Evolutionary conservation across 2,888 invertebrate genomes (phyloP), one percentile per base, ranked within the genome.

Genomic region (Drosophila pullipes): DNA sequence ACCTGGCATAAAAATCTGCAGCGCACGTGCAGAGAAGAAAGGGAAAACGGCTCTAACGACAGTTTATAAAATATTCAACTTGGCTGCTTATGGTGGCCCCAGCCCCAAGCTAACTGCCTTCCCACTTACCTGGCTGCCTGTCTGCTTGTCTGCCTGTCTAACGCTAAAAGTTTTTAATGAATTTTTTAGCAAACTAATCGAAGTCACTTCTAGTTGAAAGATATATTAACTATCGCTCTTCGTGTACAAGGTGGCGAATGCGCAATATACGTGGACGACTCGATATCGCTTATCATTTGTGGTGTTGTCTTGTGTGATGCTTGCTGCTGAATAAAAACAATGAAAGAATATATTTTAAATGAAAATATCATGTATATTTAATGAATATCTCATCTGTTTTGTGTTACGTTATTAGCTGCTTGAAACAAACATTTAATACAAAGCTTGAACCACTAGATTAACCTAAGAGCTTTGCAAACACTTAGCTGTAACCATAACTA

Each of bases 161-260:
- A 62, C 33, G 82, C 85, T 85, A 85, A 85, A 86, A 89, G 85
- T 89, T 89, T 84, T 86, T 89, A 86, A 86, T 86, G 87, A 86
- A 86, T 86, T 86, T 89, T 86, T 86, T 81, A 86, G 76, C 66
- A 81, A 82, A 85, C 85, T 87, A 86, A 86, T 86, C 89, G 89
- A 86, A 86, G 85, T 84, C 87, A 85, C 72, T 84, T 87, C 74
- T 64, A 69, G 78, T 76, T 86, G 79, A 67, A 82, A 82, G 86
- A 89, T 86, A 76, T 87, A 85, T 84, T 86, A 89, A 82, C 69
- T 75, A 84, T 70, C 47, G 57, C 63, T 64, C 37, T 50, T 39
- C 55, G 47, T 66, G 73, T 59, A 52, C 52, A 52, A 72, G 70
- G 58, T 28, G 82, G 64, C 85, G 78, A 78, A 76, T 82, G 80